Percentiles rank a stretch among this genome's conserved stretches.
These are phyloP conservation scores for Caenorhabditis remanei DNA, from an alignment of 1,140 invertebrate genomes.

Conservation along the genomic window DNA sequence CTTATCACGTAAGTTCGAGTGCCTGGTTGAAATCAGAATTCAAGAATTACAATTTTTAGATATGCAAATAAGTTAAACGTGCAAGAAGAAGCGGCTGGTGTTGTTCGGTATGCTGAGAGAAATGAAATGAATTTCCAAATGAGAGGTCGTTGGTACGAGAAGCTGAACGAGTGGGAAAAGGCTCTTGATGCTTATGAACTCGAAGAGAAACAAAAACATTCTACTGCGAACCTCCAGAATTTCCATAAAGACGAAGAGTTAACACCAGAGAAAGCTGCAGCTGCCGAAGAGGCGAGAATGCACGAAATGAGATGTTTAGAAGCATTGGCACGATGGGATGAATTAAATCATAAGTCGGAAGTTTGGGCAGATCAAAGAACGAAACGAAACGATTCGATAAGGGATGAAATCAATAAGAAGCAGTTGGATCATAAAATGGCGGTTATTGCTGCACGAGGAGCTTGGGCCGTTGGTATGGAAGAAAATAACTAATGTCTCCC, in stretches of 20 bases:
- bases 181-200: conserved; percentile 82
- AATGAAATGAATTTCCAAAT: conserved; percentile 80
- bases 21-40: no score
- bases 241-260: background rate
- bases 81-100: conserved; percentile 93
- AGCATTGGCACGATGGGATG: conserved; percentile 94
- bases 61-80: conserved; percentile 99
- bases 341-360: conserved; percentile 65
- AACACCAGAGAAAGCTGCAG: background rate
- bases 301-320: conserved; percentile 97
- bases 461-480: conserved; percentile 86
- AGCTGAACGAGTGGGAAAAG: conserved; percentile 97
- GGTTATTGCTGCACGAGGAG: conserved; percentile 86
- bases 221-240: background rate
- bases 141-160: conserved; percentile 98
- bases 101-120: conserved; percentile 89
- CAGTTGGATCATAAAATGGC: conserved; percentile 52
- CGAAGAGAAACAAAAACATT: conserved; percentile 24
- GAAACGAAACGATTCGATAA: conserved; percentile 37
- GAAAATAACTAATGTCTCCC: no score
- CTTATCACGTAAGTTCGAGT: no score
- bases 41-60: no score
- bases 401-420: conserved; percentile 43
- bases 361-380: conserved; percentile 33
- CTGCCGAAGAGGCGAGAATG: conserved; percentile 87